phyloP scores from a whole-genome alignment of 2,113 vertebrate species.

The Tenebrosternarchus preto region DNA sequence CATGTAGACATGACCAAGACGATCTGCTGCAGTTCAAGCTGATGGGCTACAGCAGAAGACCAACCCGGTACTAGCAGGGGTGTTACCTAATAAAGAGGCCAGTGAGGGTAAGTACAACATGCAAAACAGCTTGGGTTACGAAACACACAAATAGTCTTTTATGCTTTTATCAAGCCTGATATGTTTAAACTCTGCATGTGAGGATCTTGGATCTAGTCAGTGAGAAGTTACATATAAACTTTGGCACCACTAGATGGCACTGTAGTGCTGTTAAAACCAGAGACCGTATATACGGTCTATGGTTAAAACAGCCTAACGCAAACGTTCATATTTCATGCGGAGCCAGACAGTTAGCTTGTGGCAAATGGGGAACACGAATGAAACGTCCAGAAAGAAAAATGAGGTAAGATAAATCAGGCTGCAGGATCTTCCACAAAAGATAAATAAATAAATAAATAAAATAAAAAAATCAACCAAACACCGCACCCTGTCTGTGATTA shows the following conservation, averaged over 20 bases:
- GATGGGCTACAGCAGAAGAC: no score
- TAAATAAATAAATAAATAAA: no score
- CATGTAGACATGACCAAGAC: no score
- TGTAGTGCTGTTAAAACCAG: slow-evolving; percentile 35
- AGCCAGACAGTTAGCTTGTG: not conserved
- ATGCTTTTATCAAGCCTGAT: not conserved
- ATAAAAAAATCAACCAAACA: no score
- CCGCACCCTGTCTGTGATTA: no score
- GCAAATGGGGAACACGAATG: not conserved
- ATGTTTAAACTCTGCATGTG: not conserved
- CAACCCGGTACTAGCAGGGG: no score
- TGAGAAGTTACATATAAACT: not conserved
- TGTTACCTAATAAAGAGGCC: no score
- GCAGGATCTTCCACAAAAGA: not conserved
- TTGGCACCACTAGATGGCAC: slow-evolving; percentile 63
- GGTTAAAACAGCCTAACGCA: not conserved
- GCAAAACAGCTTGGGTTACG: no score
- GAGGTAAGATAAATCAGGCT: slow-evolving; percentile 6
- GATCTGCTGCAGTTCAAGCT: no score
- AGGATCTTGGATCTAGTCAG: not conserved
- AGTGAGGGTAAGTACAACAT: no score
- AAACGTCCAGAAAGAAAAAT: slow-evolving; percentile 23
- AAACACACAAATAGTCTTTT: no score
- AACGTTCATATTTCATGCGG: not conserved
- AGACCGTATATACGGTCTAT: no score